Evolutionary conservation across 2,888 invertebrate species (phyloP).

Genomic region (Copidosoma aretas): DNA sequence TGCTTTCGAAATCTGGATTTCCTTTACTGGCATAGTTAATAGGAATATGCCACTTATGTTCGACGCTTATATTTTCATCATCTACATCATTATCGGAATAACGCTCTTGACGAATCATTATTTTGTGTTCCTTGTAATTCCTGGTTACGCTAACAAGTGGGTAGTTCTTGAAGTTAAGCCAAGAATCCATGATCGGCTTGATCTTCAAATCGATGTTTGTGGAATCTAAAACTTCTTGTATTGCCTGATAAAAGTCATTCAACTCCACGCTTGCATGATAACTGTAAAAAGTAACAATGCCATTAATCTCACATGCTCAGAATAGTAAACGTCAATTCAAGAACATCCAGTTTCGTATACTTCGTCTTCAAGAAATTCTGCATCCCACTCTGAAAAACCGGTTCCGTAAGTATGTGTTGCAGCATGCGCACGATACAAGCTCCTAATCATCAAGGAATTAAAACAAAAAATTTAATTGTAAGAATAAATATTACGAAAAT

Average conservation of each 20-base stretch:
- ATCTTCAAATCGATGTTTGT: slow-evolving; percentile 57
- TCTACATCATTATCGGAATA: not conserved
- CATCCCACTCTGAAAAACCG: not conserved
- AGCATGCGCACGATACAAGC: slow-evolving; percentile 84
- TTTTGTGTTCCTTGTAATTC: not conserved
- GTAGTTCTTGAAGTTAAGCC: not conserved
- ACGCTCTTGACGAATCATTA: not conserved
- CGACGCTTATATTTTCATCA: not conserved
- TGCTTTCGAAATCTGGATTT: not conserved
- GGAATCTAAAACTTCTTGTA: slow-evolving; percentile 44
- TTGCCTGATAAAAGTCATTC: slow-evolving; percentile 49
- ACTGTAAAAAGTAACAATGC: slow-evolving; percentile 30
- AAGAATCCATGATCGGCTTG: slow-evolving; percentile 61
- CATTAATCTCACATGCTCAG: no score
- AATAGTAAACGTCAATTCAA: no score
- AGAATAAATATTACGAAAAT: no score
- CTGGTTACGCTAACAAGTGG: slow-evolving; percentile 2
- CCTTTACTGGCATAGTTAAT: not conserved
- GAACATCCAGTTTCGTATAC: not conserved
- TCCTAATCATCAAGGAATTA: not conserved
- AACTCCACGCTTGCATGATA: slow-evolving; percentile 45
- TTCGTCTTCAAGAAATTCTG: not conserved
- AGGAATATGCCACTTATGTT: not conserved
- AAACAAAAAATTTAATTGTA: not conserved
- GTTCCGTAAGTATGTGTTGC: slow-evolving; percentile 73